Percentiles rank a stretch among this genome's conserved stretches.
Evolutionary conservation across 2,797 vertebrate genomes (phyloP).

Genomic region (Botia almorhae): DNA sequence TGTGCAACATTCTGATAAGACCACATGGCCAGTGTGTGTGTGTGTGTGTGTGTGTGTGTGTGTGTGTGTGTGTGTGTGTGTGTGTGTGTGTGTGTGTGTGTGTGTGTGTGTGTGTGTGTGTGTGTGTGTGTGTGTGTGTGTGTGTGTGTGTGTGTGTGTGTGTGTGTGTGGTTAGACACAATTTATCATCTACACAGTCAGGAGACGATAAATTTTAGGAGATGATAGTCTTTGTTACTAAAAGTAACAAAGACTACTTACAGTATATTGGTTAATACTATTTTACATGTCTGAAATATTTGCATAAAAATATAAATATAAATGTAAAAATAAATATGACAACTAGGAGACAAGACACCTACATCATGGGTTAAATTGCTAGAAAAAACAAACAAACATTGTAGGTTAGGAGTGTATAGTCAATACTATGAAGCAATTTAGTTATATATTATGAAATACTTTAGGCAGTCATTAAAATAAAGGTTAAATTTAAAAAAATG

Average conservation of each 20-base stretch:
- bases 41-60: too few relatives aligned
- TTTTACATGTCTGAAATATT: too few relatives aligned
- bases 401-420: background rate
- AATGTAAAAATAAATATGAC: background rate
- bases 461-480: slow-evolving; percentile 60
- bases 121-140: slow-evolving; percentile 2
- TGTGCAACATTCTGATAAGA: slow-evolving; percentile 75
- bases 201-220: too few relatives aligned
- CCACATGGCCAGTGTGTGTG: slow-evolving; percentile 40
- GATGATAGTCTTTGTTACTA: too few relatives aligned
- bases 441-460: background rate
- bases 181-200: slow-evolving; percentile 9
- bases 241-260: background rate
- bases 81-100: background rate
- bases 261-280: background rate
- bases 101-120: slow-evolving; percentile 2
- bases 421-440: background rate
- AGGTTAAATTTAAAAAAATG: slow-evolving; percentile 55
- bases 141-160: background rate
- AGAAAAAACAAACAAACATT: too few relatives aligned
- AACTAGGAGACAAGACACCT: background rate
- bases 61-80: too few relatives aligned
- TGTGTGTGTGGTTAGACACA: background rate
- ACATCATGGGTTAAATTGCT: background rate
- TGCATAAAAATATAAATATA: background rate